Conservation (phyloP, 2,113 vertebrate genomes). For the Serinus canaria region DNA sequence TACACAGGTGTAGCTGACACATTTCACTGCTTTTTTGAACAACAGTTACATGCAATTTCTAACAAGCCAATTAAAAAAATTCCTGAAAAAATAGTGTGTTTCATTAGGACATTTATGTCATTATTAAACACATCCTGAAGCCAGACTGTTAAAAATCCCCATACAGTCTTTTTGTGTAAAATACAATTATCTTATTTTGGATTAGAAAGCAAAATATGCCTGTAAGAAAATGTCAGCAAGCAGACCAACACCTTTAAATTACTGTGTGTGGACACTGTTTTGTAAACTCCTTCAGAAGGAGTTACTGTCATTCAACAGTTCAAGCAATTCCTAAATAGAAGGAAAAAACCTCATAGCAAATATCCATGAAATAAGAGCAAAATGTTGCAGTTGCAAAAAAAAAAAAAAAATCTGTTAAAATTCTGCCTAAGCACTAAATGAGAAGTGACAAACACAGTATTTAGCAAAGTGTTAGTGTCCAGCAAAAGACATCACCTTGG, state of each 20-base stretch:
- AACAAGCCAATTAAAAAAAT: background rate
- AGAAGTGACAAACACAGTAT: background rate
- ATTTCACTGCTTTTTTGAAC: background rate
- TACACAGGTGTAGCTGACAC: background rate
- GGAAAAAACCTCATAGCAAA: background rate
- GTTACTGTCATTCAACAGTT: background rate
- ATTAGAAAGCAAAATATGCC: background rate
- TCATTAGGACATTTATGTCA: background rate
- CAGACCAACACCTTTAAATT: background rate
- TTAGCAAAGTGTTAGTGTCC: background rate
- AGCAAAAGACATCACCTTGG: background rate
- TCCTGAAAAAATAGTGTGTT: background rate
- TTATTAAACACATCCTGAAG: background rate
- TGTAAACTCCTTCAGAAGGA: background rate
- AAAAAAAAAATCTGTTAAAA: background rate
- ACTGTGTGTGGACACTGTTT: background rate
- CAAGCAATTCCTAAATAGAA: background rate
- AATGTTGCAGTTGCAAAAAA: background rate
- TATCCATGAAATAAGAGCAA: background rate
- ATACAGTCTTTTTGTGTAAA: background rate
- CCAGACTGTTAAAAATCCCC: background rate
- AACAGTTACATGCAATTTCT: background rate
- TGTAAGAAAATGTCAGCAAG: background rate
- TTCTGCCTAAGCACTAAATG: background rate
- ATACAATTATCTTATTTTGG: background rate